phyloP scores from a whole-genome alignment of 1,140 invertebrate genomes.

The Tribolium madens region DNA sequence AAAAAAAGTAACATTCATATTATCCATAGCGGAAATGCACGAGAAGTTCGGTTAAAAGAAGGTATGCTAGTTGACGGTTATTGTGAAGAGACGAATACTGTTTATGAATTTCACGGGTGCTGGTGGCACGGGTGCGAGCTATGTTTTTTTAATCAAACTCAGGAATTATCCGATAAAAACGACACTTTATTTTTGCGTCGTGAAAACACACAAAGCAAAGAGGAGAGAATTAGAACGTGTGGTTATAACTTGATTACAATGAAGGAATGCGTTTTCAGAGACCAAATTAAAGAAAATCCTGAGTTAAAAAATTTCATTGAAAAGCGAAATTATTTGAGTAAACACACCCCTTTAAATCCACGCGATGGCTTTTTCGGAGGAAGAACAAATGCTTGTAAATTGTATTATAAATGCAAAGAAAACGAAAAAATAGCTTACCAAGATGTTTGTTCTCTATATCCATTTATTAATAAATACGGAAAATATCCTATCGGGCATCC shows the following conservation, averaged over 20 bases:
- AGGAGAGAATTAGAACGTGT: background rate
- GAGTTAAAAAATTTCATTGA: background rate
- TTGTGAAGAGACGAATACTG: slow-evolving; percentile 10
- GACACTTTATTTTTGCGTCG: background rate
- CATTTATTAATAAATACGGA: too few relatives aligned
- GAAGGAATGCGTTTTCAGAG: background rate
- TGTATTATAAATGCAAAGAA: too few relatives aligned
- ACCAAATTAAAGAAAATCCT: too few relatives aligned
- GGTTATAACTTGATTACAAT: slow-evolving; percentile 1
- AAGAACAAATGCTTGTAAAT: too few relatives aligned
- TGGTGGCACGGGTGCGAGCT: slow-evolving; percentile 6
- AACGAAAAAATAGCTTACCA: too few relatives aligned
- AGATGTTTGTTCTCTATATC: too few relatives aligned
- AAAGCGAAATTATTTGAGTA: background rate
- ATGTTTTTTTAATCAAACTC: background rate
- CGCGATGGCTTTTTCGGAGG: background rate
- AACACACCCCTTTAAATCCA: background rate
- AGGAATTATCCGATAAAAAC: background rate
- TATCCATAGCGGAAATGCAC: background rate
- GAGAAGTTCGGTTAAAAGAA: background rate
- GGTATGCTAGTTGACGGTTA: background rate
- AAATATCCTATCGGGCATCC: too few relatives aligned
- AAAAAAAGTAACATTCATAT: background rate
- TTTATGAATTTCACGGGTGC: slow-evolving; percentile 20
- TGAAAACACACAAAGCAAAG: background rate